Base-by-base conservation (phyloP, 2,113 vertebrate genomes). In the Scortum barcoo region DNA sequence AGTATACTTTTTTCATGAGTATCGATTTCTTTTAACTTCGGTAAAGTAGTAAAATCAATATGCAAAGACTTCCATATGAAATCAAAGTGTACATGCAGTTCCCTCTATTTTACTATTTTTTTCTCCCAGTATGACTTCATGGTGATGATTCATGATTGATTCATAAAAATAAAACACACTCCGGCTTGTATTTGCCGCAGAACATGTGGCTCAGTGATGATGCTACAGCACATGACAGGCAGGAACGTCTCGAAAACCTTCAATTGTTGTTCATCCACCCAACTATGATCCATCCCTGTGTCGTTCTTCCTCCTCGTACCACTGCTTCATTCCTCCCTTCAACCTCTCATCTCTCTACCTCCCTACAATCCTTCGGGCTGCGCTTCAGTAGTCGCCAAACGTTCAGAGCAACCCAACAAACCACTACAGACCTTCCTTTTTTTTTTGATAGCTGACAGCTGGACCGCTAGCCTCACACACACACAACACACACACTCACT, bases 401-500 rank as follows among this genome's bases (percentile, higher is more conserved):
- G 4, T 68, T 82, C 56, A 54, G 65, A 62, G 57, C 22, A 66
- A 33, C 33, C 11, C 33, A 33, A 66, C 66, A 66, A 80, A 70
- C 63, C 19, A 62, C 65, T 16, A 9, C 46, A 74, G 44, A 62
- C 22, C 28, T 30, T 24, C 5, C 73, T 77, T 22, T 71, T 48
- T 77, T 22, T 71, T 48, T 46, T 67, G 50, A 73, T 38, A 30
- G 33, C 61, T 60, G 67, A 76, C 78, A 73, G 24, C 53, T 67
- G 58, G 53, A 67, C 60, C 28, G 53, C 26, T 42, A 61, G 17
- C 57, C n/a, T 16, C 17, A 33, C 62, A 36, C 50, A 70, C 67
- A 70, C 67, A 53, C 56, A 73, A n/a, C 71, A 73, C 57, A 62
- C 72, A 78, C 53, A 68, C 66, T 50, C 38, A 44, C 44, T 36